These are phyloP conservation scores for Pandion haliaetus DNA, from an alignment of 2,113 vertebrate species.

Conservation along the genomic window DNA sequence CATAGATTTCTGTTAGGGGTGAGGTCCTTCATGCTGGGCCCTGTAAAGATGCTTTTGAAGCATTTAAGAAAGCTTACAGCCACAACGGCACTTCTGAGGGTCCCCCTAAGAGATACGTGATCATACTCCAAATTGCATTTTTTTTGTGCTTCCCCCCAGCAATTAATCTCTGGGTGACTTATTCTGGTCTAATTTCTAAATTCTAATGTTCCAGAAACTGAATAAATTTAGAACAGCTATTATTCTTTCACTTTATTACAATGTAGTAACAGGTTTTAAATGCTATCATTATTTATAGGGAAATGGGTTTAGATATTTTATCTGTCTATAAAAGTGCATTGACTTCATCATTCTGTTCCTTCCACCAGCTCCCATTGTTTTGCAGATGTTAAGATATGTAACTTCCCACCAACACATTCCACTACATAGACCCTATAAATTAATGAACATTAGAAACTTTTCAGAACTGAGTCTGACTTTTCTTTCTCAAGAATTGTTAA, in stretches of 20 bases:
- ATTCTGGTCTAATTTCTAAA: not conserved
- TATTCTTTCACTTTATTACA: not conserved
- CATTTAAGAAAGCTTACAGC: not conserved
- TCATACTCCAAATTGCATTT: not conserved
- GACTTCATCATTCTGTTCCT: not conserved
- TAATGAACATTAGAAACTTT: not conserved
- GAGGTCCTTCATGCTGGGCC: not conserved
- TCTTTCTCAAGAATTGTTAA: not conserved
- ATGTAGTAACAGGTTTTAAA: not conserved
- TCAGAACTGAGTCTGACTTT: not conserved
- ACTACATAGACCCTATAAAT: not conserved
- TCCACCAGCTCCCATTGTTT: not conserved
- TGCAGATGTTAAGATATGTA: not conserved
- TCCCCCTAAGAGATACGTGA: not conserved
- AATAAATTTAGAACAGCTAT: not conserved
- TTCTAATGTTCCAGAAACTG: not conserved
- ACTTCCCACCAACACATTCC: not conserved
- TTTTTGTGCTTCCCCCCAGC: not conserved
- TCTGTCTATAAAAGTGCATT: not conserved
- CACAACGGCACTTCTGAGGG: not conserved
- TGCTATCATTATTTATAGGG: not conserved
- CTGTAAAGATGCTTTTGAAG: not conserved
- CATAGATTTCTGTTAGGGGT: fast-evolving
- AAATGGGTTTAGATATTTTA: not conserved
- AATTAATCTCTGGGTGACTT: not conserved